Conservation (phyloP, 2,888 invertebrate species). For the Drosophila histrio region DNA sequence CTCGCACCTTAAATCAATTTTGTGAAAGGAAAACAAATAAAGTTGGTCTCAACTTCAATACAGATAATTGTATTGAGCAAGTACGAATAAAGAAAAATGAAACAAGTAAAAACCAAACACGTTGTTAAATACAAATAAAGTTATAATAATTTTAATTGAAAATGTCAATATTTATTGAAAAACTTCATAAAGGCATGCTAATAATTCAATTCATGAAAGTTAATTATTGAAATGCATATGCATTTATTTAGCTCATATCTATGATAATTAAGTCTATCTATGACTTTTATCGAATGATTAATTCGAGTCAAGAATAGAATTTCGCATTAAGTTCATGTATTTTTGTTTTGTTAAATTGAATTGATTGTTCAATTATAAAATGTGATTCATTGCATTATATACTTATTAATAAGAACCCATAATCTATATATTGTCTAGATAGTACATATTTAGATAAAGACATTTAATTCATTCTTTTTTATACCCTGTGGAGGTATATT, state of each 20-base stretch:
- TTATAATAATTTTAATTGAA: background rate
- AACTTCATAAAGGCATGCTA: background rate
- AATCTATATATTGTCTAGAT: too few species aligned
- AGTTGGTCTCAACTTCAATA: background rate
- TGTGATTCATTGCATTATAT: background rate
- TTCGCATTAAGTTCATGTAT: background rate
- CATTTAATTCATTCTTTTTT: too few species aligned
- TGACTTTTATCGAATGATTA: background rate
- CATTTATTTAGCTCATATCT: background rate
- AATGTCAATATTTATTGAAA: background rate
- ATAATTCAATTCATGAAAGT: background rate
- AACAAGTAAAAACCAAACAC: background rate
- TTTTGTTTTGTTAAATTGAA: background rate
- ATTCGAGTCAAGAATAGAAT: background rate
- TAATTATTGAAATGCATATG: background rate
- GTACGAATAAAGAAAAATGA: background rate
- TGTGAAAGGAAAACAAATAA: background rate
- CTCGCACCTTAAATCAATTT: slow-evolving; percentile 1
- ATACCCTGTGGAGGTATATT: too few species aligned
- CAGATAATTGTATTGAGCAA: background rate
- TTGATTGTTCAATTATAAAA: background rate
- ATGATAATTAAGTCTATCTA: background rate
- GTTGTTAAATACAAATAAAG: background rate
- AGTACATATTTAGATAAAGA: too few species aligned
- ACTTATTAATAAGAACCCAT: too few species aligned